A percentile compares a stretch with the other conserved stretches of the same genome.
These are phyloP conservation scores for Menidia menidia DNA, from an alignment of 2,797 vertebrate genomes.

Conservation along the genomic window DNA sequence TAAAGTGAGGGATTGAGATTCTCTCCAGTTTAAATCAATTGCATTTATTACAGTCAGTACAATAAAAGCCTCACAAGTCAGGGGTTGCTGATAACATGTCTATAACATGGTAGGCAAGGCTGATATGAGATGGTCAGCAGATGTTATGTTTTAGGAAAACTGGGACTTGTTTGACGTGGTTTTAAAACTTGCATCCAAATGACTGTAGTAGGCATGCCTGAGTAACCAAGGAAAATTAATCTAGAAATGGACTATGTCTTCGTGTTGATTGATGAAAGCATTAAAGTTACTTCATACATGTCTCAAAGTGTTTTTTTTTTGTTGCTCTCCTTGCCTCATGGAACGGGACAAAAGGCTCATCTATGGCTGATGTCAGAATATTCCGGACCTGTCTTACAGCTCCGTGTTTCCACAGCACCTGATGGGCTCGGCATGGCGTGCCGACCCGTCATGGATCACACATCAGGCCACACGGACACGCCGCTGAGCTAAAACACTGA, in stretches of 20 bases:
- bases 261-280: background rate
- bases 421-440: background rate
- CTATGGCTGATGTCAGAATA: background rate
- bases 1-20: background rate
- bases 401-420: background rate
- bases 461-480: background rate
- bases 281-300: background rate
- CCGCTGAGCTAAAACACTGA: constrained; percentile 31
- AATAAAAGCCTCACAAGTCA: background rate
- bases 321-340: background rate
- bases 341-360: no score
- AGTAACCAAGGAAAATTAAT: no score
- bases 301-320: background rate
- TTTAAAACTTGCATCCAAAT: no score
- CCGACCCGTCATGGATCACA: background rate
- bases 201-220: no score
- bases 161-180: no score
- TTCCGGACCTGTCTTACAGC: background rate
- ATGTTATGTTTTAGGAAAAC: no score
- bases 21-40: background rate
- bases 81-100: background rate
- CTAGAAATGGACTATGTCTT: background rate
- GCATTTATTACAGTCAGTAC: background rate
- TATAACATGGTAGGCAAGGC: no score
- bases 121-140: no score